Conservation (phyloP, 2,888 invertebrate genomes). For the Phyto melanocephala region DNA sequence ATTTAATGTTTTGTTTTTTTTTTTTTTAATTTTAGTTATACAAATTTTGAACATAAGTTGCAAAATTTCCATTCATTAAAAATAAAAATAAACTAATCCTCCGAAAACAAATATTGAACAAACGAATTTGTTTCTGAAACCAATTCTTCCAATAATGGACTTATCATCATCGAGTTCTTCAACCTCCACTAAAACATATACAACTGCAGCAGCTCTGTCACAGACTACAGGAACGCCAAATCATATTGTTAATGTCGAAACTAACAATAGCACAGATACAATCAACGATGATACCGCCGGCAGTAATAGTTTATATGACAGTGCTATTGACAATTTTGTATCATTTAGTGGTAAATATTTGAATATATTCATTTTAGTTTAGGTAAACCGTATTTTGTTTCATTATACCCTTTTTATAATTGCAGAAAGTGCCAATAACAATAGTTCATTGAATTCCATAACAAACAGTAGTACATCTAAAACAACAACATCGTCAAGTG, state of each 20-base stretch:
- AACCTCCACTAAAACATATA: conserved; percentile 63
- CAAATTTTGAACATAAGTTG: conserved; percentile 32
- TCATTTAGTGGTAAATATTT: conserved; percentile 72
- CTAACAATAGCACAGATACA: conserved; percentile 39
- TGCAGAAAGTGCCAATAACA: conserved; percentile 73
- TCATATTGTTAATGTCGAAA: neutral
- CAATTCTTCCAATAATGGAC: conserved; percentile 67
- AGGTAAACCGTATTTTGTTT: too few relatives aligned
- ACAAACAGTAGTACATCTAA: conserved; percentile 44
- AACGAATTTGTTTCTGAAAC: conserved; percentile 66
- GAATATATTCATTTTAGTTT: neutral
- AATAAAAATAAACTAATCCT: conserved; percentile 46
- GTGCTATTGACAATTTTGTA: conserved; percentile 74
- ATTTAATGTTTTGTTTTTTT: neutral
- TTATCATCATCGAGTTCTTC: conserved; percentile 63
- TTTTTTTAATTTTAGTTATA: conserved; percentile 23
- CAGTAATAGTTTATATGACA: conserved; percentile 73
- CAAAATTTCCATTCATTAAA: conserved; percentile 9
- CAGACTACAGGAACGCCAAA: neutral
- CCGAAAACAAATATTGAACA: conserved; percentile 45
- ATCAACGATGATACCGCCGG: conserved; percentile 51
- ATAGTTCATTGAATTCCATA: conserved; percentile 59
- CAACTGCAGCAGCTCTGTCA: conserved; percentile 50
- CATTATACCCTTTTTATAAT: conserved; percentile 32
- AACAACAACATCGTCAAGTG: conserved; percentile 62